phyloP scores from a whole-genome alignment of 2,888 invertebrate genomes.

The Zygogramma bicolorata region DNA sequence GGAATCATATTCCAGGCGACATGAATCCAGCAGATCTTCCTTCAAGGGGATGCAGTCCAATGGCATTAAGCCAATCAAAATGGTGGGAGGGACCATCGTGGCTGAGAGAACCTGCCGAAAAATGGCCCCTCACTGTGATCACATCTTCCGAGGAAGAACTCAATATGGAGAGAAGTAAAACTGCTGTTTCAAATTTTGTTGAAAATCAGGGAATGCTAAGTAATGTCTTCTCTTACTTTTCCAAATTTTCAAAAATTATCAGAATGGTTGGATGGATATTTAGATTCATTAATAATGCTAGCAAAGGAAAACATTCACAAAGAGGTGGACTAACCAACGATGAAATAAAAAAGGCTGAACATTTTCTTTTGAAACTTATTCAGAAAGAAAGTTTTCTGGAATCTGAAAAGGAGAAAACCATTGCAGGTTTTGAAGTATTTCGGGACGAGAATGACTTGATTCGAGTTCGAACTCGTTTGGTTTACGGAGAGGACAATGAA shows the following conservation, averaged over 20 bases:
- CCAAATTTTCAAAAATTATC: neutral
- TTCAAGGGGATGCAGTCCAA: slow-evolving; percentile 2
- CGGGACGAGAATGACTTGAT: neutral
- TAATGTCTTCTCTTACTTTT: neutral
- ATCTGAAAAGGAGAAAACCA: neutral
- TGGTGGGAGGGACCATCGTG: slow-evolving; percentile 1
- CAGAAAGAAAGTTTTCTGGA: neutral
- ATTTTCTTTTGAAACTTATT: neutral
- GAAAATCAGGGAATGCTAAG: no score
- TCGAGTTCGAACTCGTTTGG: neutral
- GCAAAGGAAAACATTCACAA: neutral
- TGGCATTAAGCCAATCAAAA: neutral
- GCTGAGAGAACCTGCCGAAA: neutral
- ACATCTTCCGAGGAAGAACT: neutral
- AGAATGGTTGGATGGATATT: neutral
- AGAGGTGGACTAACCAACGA: neutral
- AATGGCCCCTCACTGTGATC: neutral
- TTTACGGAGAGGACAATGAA: neutral
- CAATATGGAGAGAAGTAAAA: neutral
- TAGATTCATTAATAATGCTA: neutral
- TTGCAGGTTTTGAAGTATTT: neutral
- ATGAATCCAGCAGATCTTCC: neutral
- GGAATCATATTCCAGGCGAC: slow-evolving; percentile 7
- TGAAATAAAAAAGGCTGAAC: neutral
- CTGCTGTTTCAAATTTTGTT: neutral